Percentiles rank a stretch among this genome's conserved stretches.
These are phyloP conservation scores for Bombus sibiricus DNA, from an alignment of 1,140 invertebrate species.

Conservation along the genomic window DNA sequence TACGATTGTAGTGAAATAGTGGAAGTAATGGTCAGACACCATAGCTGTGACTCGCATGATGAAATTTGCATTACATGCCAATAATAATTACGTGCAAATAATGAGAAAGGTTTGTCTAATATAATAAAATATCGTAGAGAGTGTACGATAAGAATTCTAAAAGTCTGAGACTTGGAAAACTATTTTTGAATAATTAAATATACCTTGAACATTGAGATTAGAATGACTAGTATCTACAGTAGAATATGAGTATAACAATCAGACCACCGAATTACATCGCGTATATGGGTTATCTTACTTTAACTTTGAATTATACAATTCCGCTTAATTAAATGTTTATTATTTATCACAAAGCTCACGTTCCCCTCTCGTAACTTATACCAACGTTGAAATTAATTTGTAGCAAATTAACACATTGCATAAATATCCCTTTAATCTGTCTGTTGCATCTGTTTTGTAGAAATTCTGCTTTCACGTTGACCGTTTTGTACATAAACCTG, in stretches of 20 bases:
- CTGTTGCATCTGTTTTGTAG: constrained; percentile 12
- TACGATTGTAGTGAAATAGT: neutral
- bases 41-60: neutral
- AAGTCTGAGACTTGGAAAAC: no score
- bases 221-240: no score
- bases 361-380: no score
- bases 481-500: constrained; percentile 7
- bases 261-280: neutral
- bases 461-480: constrained; percentile 14
- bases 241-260: neutral
- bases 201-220: neutral
- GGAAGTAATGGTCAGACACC: neutral
- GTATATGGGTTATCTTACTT: neutral
- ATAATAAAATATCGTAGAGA: no score
- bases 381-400: neutral
- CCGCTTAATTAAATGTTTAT: neutral
- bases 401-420: neutral
- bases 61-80: neutral
- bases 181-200: neutral
- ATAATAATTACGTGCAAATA: neutral
- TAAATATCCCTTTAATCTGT: constrained; percentile 19
- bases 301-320: neutral
- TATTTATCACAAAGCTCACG: neutral
- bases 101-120: no score
- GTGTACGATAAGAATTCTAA: no score